These are phyloP conservation scores for Metaphire vulgaris DNA, from an alignment of 1,140 invertebrate species.

Conservation along the genomic window DNA sequence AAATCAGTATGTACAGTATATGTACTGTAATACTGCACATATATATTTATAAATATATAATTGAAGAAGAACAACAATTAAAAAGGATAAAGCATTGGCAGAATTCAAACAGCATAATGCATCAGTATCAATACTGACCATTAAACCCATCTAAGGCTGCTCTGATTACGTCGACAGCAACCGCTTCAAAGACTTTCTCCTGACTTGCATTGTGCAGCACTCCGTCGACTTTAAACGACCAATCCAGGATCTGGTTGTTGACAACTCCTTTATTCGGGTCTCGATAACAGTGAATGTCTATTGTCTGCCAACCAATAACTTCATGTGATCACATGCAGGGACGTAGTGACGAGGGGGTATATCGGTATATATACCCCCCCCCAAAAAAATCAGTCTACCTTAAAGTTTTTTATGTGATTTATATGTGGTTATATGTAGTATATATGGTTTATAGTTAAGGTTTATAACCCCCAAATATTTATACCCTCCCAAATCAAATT, in stretches of 20 bases:
- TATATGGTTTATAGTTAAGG: background rate
- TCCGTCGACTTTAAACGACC: constrained; percentile 50
- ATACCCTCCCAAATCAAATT: background rate
- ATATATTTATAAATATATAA: no score
- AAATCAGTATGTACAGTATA: no score
- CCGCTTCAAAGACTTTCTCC: constrained; percentile 46
- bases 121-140: no score
- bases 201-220: constrained; percentile 50
- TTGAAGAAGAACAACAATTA: no score
- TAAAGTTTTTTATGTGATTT: background rate
- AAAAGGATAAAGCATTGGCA: no score
- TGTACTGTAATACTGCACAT: no score
- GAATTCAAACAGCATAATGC: no score
- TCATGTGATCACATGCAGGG: constrained; percentile 39
- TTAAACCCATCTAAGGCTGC: constrained; percentile 49
- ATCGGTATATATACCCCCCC: constrained; percentile 44
- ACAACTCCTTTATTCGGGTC: constrained; percentile 48
- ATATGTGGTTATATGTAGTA: no score
- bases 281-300: constrained; percentile 45
- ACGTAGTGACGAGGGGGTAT: constrained; percentile 47
- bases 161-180: constrained; percentile 44
- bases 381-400: background rate
- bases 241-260: constrained; percentile 52
- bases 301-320: constrained; percentile 38
- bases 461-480: background rate